Conservation (phyloP, 2,797 vertebrate species). For the Peromyscus nudipes region DNA sequence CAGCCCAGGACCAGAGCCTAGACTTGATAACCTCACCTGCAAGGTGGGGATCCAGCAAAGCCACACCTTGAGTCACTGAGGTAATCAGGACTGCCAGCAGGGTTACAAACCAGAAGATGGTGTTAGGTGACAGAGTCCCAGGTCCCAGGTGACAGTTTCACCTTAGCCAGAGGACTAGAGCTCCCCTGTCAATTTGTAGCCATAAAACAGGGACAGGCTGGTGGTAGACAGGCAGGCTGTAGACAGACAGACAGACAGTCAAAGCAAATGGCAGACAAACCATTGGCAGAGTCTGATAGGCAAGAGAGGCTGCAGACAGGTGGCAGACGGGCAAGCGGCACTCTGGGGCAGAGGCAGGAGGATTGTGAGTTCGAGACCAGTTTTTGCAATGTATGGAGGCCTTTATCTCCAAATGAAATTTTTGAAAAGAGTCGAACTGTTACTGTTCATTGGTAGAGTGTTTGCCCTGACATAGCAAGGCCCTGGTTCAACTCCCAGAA, state of each 20-base stretch:
- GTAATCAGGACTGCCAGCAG: not conserved
- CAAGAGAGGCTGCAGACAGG: not conserved
- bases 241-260: not conserved
- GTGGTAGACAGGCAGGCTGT: not conserved
- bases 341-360: not conserved
- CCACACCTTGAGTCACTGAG: not conserved
- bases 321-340: not conserved
- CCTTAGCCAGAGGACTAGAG: not conserved
- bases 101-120: not conserved
- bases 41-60: not conserved
- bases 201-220: not conserved
- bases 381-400: not conserved
- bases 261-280: not conserved
- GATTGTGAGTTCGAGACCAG: not conserved
- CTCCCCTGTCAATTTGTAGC: not conserved
- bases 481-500: not conserved
- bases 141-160: not conserved
- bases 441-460: not conserved
- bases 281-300: not conserved
- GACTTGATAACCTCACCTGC: not conserved
- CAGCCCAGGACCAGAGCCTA: not conserved
- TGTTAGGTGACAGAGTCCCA: not conserved
- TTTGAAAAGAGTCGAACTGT: not conserved
- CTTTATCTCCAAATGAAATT: not conserved
- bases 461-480: not conserved